Percentiles rank a stretch among this genome's conserved stretches.
Conservation (phyloP, 2,113 vertebrate species). For the Mirounga angustirostris region DNA sequence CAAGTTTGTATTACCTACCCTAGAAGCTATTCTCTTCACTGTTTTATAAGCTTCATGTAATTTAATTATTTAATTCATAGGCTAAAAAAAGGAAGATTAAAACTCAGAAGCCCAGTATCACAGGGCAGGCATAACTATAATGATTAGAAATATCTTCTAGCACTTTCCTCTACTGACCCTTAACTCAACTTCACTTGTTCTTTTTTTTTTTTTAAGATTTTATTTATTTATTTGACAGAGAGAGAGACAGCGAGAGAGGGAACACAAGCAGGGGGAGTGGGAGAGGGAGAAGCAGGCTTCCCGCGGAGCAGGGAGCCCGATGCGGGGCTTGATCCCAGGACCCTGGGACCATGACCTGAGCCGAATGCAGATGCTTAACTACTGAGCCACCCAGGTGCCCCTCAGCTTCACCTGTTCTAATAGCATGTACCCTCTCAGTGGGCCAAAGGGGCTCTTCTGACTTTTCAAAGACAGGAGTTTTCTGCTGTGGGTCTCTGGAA, state of each 20-base stretch:
- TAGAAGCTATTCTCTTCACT: neutral
- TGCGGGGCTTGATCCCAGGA: no score
- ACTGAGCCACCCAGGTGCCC: no score
- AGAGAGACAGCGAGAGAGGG: no score
- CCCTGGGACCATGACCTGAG: no score
- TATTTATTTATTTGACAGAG: no score
- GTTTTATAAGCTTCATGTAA: neutral
- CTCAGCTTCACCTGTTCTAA: conserved; percentile 15
- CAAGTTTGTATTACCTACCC: neutral
- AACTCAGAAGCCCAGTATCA: neutral
- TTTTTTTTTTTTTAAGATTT: no score
- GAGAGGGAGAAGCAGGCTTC: no score
- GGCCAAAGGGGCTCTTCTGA: neutral
- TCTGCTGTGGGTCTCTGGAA: neutral
- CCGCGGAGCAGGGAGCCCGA: no score
- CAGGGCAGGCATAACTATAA: neutral
- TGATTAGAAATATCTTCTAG: conserved; percentile 47
- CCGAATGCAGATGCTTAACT: no score
- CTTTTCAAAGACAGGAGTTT: neutral
- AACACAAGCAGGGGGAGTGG: no score
- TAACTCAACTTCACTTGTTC: neutral
- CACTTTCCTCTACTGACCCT: neutral
- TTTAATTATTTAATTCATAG: neutral
- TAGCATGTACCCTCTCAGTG: neutral
- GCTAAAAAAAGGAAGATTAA: neutral